Evolutionary conservation across 1,140 invertebrate species (phyloP), one percentile per base, ranked within the genome.

Genomic region (Idris sp.): DNA sequence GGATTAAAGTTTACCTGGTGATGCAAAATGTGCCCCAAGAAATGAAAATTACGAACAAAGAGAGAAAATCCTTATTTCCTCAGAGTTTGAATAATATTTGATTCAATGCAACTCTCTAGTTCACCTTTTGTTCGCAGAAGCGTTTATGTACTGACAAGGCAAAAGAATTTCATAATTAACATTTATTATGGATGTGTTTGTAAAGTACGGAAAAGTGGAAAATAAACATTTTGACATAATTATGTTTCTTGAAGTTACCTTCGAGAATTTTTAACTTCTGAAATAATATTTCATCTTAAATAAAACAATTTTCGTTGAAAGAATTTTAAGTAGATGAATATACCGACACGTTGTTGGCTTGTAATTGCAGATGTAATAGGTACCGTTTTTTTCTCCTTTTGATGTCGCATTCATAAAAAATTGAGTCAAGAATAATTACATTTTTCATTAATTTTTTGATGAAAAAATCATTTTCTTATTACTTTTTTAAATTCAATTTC

Each of bases 91-190:
- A 48, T 48, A 30, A 46, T 46, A 19, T 0, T 26, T 33, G 28
- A 44, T 26, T 43, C 40, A 26, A 46, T 30, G 13, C 26, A 25
- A 46, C n/a, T n/a, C 22, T 6, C 25, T 46, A n/a, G 14, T 9
- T 30, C 26, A 10, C 9, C 43, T 46, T 49, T 49, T 49, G 30
- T 49, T 49, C 28, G 28, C 26, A 18, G 14, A 14, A 18, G 9
- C 28, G 11, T 46, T 46, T 31, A 31, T 30, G 13, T 46, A 31
- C 43, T 46, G 26, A 46, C 43, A 46, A 46, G 43, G 30, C 43
- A 18, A 31, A 46, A 46, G 43, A 46, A 46, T 46, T 46, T 46
- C 43, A 46, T 46, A 46, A 46, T 46, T 46, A 46, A 46, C 28
- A 31, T 31, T 46, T 18, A 46, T 46, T 14, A 2, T 1, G 9